Conservation (phyloP, 2,113 vertebrate species). For the Phainopepla nitens region DNA sequence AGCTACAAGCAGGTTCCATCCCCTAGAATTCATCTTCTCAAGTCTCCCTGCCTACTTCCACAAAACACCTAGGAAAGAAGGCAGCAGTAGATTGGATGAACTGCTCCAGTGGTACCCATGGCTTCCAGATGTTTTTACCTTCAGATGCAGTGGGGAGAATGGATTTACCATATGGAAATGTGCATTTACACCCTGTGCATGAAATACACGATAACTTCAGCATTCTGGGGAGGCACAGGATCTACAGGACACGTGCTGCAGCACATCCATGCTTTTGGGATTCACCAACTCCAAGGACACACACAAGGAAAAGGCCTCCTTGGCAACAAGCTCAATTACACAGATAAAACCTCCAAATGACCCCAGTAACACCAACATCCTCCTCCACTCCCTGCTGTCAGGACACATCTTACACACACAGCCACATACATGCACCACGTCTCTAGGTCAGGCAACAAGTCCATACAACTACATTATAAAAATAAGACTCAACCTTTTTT, state of each 20-base stretch:
- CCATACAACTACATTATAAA: background rate
- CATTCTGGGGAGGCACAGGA: background rate
- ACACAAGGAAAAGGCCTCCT: background rate
- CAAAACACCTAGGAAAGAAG: background rate
- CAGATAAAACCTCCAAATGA: background rate
- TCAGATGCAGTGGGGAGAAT: background rate
- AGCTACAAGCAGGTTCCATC: background rate
- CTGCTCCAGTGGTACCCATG: background rate
- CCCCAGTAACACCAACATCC: background rate
- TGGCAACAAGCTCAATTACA: background rate
- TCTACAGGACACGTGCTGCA: background rate
- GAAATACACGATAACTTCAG: background rate
- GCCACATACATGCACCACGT: background rate
- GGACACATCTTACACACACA: background rate
- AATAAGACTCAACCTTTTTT: background rate
- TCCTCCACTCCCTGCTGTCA: background rate
- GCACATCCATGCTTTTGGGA: background rate
- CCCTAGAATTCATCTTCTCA: background rate
- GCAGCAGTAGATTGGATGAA: background rate
- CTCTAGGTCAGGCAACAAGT: background rate
- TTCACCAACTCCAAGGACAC: background rate
- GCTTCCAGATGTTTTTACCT: background rate
- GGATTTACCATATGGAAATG: background rate
- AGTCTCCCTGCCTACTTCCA: background rate
- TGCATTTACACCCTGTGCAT: background rate